These are phyloP conservation scores for Acrobasis consociella DNA, from an alignment of 2,888 invertebrate species.

Conservation along the genomic window DNA sequence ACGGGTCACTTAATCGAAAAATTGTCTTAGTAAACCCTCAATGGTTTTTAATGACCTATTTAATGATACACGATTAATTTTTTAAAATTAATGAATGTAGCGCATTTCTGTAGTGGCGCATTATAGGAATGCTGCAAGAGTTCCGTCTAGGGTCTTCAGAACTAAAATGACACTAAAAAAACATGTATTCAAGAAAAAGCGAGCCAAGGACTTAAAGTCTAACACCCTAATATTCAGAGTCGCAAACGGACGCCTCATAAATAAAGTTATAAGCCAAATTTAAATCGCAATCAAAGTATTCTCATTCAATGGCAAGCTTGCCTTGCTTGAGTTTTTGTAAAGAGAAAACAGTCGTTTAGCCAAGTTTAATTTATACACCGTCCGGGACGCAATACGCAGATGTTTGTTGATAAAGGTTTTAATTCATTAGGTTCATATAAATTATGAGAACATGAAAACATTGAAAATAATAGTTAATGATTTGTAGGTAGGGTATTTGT, in stretches of 20 bases:
- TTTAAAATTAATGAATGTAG: no score
- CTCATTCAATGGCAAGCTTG: slow-evolving; percentile 46
- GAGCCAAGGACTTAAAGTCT: not conserved
- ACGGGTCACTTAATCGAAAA: no score
- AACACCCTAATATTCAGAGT: slow-evolving; percentile 6
- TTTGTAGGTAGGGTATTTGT: not conserved
- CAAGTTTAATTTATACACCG: slow-evolving; percentile 66
- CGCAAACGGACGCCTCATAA: slow-evolving; percentile 21
- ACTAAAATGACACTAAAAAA: no score
- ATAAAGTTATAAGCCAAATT: slow-evolving; percentile 32
- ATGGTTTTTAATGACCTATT: no score
- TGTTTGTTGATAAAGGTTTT: slow-evolving; percentile 67
- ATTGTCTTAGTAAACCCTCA: no score
- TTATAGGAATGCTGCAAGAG: no score
- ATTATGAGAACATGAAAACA: slow-evolving; percentile 31
- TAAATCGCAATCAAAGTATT: slow-evolving; percentile 45
- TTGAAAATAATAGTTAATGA: slow-evolving; percentile 12
- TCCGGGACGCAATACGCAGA: slow-evolving; percentile 56
- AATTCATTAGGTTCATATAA: slow-evolving; percentile 45
- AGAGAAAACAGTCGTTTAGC: slow-evolving; percentile 61
- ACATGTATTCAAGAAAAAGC: no score
- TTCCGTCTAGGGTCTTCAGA: no score
- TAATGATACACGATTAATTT: no score
- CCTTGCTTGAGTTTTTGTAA: slow-evolving; percentile 60
- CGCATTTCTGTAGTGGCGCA: no score